Evolutionary conservation across 2,113 vertebrate genomes (phyloP).

Genomic region (Falcunculus frontatus): DNA sequence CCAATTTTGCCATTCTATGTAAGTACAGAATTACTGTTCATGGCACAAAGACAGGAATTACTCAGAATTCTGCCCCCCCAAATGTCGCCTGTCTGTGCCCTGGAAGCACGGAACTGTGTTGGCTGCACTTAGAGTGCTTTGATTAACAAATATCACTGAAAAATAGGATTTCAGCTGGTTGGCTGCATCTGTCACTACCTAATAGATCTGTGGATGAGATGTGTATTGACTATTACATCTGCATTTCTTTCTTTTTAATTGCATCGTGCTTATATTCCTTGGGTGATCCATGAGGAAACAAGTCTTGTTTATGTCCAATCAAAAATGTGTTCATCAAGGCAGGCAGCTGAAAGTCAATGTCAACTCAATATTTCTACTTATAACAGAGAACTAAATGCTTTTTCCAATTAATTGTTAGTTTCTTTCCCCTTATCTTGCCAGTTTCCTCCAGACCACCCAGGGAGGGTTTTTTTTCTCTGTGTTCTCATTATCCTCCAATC

Average conservation of each 20-base stretch:
- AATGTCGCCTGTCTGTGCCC: rapidly evolving
- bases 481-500: neutral
- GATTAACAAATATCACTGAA: neutral
- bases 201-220: neutral
- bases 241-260: neutral
- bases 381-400: neutral
- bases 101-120: neutral
- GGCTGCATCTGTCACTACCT: neutral
- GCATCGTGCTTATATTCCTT: neutral
- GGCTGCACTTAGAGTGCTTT: neutral
- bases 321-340: neutral
- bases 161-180: neutral
- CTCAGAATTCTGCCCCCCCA: neutral
- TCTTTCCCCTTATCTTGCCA: neutral
- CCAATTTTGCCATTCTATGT: neutral
- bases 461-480: neutral
- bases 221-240: neutral
- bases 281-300: neutral
- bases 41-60: neutral
- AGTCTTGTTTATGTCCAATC: neutral
- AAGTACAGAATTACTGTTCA: neutral
- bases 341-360: neutral
- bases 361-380: neutral
- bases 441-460: neutral
- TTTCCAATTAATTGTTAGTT: neutral